Evolutionary conservation across 1,140 invertebrate genomes (phyloP), one percentile per base, ranked within the genome.

Genomic region (Drosophila athabasca): DNA sequence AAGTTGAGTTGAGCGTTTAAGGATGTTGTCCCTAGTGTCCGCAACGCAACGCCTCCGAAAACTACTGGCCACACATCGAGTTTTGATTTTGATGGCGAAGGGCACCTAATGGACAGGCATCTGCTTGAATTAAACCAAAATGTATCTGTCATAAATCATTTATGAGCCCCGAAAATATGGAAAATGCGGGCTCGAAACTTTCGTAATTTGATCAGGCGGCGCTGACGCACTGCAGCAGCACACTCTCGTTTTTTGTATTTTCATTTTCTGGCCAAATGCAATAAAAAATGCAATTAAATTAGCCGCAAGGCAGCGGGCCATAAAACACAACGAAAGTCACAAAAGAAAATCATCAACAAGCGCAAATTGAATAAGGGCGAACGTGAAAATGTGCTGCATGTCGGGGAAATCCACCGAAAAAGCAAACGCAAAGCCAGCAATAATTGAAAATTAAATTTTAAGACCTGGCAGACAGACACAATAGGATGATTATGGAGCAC

Each of bases 241-340:
- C 9, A 52, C 11, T 17, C 39, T 43, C 22, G 46, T 29, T 53
- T 52, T 29, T 74, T 39, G 44, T 46, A 26, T 66, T 74, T 43
- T 55, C 48, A 65, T 69, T 49, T 50, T 51, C 67, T 9, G 35
- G 39, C 24, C 72, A 87, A 85, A 75, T 87, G 81, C 81, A 85
- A 85, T 85, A 81, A 85, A 85, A 85, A 85, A 75, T 85, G 74
- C 82, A 85, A 88, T 85, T 85, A 88, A 88, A 85, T 85, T 88
- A 85, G 83, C 78, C 78, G 62, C 78, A 87, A 78, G 66, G 70
- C 78, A 71, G 59, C 55, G 51, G 59, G 69, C 46, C 60, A 74
- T 83, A 70, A 77, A 77, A 78, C 74, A 57, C 57, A 49, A 24
- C 17, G 31, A 58, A 53, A 4, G n/a, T n/a, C n/a, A 58, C 17